Conservation (phyloP, 2,888 invertebrate genomes). For the Lycia hirtaria region DNA sequence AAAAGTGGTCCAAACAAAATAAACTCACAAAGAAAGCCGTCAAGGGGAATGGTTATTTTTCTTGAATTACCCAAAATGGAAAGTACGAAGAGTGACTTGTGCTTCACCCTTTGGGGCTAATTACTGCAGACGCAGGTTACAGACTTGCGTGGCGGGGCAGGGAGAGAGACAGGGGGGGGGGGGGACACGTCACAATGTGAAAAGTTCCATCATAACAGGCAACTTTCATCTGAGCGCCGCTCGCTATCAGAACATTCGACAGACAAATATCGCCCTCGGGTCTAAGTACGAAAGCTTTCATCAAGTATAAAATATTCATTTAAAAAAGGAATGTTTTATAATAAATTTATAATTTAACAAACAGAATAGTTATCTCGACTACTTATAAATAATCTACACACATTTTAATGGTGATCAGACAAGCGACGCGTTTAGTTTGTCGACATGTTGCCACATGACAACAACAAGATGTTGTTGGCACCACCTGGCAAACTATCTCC, state of each 20-base stretch:
- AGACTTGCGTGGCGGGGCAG: slow-evolving; percentile 1
- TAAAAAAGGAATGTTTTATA: too few species aligned
- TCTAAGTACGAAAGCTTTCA: slow-evolving; percentile 39
- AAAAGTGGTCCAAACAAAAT: slow-evolving; percentile 26
- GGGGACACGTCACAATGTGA: slow-evolving; percentile 69
- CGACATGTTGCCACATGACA: too few species aligned
- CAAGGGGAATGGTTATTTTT: slow-evolving; percentile 48
- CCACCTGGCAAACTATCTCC: too few species aligned
- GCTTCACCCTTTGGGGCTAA: slow-evolving; percentile 54
- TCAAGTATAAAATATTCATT: slow-evolving; percentile 1
- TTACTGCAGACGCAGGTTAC: slow-evolving; percentile 46
- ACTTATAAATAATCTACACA: too few species aligned
- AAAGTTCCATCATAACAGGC: slow-evolving; percentile 74
- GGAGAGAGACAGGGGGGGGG: slow-evolving; percentile 21
- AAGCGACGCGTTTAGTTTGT: too few species aligned
- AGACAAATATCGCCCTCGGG: slow-evolving; percentile 51
- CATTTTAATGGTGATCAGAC: too few species aligned
- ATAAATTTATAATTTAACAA: too few species aligned
- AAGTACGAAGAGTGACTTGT: slow-evolving; percentile 49
- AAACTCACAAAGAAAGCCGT: slow-evolving; percentile 25
- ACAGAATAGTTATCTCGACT: too few species aligned
- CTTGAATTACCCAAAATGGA: slow-evolving; percentile 50
- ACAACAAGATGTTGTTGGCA: too few species aligned
- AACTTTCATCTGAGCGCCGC: slow-evolving; percentile 50
- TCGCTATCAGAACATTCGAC: slow-evolving; percentile 42